Conservation (phyloP, 2,113 vertebrate species). For the Lepus americanus region DNA sequence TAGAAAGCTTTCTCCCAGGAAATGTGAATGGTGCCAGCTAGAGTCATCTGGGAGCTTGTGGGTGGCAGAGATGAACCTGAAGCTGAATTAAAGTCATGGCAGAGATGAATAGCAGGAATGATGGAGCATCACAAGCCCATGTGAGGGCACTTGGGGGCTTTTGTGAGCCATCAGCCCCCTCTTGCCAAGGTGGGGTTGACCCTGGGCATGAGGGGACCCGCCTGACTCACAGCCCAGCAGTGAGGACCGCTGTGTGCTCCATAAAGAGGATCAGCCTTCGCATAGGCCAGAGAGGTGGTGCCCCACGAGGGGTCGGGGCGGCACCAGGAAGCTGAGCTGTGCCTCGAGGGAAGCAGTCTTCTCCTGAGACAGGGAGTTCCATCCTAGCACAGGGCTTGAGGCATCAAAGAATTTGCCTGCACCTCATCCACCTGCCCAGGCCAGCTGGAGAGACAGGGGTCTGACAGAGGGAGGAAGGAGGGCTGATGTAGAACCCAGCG, state of each 20-base stretch:
- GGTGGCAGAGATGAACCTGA: neutral
- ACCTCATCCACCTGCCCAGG: neutral
- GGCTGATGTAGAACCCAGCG: neutral
- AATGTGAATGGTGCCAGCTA: too few relatives aligned
- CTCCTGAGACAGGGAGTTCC: neutral
- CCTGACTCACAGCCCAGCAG: neutral
- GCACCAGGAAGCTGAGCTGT: neutral
- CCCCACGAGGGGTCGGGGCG: neutral
- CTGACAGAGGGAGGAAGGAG: neutral
- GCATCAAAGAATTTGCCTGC: neutral
- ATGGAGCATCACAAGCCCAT: neutral
- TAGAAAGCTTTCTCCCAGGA: neutral
- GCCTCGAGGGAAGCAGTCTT: neutral
- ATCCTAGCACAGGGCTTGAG: neutral
- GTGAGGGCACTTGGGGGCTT: neutral
- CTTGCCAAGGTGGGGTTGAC: neutral
- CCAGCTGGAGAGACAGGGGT: neutral
- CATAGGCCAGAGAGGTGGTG: neutral
- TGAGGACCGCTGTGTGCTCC: neutral
- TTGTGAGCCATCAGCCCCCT: neutral
- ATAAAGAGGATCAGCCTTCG: neutral
- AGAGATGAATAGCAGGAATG: neutral
- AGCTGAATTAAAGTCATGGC: neutral
- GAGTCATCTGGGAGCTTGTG: neutral
- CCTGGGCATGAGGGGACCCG: fast-evolving